Evolutionary conservation across 2,888 invertebrate species (phyloP).

Genomic region (Drosophila histrio): DNA sequence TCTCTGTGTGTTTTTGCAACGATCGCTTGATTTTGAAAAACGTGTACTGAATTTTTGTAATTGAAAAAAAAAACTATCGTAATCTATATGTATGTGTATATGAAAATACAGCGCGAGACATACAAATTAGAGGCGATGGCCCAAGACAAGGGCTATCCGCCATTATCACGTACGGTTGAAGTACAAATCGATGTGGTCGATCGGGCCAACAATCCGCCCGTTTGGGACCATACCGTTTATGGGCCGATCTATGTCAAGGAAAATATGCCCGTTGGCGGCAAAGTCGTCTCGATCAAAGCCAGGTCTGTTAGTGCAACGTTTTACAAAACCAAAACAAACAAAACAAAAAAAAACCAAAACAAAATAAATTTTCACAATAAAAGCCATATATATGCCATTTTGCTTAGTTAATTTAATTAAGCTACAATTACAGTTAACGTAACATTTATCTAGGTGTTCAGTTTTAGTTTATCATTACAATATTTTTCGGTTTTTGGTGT

Average conservation of each 20-base stretch:
- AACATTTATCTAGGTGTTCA: conserved; percentile 34
- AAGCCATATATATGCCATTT: conserved; percentile 51
- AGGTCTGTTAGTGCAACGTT: conserved; percentile 90
- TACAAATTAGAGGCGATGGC: conserved; percentile 99
- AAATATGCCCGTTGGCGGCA: conserved; percentile 98
- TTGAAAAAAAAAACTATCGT: conserved; percentile 17
- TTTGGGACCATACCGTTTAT: conserved; percentile 98
- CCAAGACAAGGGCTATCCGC: conserved; percentile 98
- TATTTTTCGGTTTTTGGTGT: conserved; percentile 45
- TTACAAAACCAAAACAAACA: conserved; percentile 36
- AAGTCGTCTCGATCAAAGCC: conserved; percentile 99
- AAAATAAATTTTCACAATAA: conserved; percentile 21
- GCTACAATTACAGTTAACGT: conserved; percentile 22
- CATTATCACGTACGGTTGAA: conserved; percentile 97
- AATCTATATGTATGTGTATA: conserved; percentile 42
- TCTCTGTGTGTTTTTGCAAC: conserved; percentile 61
- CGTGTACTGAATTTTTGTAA: conserved; percentile 43
- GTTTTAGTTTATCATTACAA: conserved; percentile 13
- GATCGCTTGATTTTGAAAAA: conserved; percentile 68
- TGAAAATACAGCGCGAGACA: conserved; percentile 92
- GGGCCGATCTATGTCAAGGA: conserved; percentile 99
- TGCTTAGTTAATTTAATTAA: conserved; percentile 54
- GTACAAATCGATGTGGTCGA: conserved; percentile 99
- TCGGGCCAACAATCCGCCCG: conserved; percentile 98
- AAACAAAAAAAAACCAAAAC: conserved; percentile 26